These are phyloP conservation scores for Steatocranus sp. DNA, from an alignment of 2,797 vertebrate genomes.

Conservation along the genomic window DNA sequence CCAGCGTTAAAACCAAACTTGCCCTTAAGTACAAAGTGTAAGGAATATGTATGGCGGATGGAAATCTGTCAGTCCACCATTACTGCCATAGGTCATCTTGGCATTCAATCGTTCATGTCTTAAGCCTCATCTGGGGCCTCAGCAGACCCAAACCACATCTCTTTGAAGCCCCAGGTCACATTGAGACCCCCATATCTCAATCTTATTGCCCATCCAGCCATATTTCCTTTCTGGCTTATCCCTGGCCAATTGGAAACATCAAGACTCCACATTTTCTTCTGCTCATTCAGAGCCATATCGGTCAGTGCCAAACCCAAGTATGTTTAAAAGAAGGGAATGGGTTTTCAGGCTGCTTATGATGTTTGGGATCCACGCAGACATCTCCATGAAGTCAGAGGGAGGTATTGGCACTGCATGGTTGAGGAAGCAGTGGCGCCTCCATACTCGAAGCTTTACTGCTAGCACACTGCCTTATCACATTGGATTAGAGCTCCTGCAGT, in stretches of 20 bases:
- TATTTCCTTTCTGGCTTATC: conserved; percentile 71
- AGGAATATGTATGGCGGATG: not conserved
- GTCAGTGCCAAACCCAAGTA: conserved; percentile 57
- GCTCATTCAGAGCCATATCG: conserved; percentile 67
- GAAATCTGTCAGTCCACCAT: conserved; percentile 1
- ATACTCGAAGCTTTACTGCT: conserved; percentile 44
- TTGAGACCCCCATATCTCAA: conserved; percentile 62
- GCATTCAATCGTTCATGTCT: conserved; percentile 53
- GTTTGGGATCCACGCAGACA: conserved; percentile 58
- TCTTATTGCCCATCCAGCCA: conserved; percentile 69
- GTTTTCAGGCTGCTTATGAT: conserved; percentile 62
- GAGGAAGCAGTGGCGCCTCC: conserved; percentile 47
- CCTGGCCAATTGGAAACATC: conserved; percentile 69
- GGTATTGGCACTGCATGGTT: conserved; percentile 45
- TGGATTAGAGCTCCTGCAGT: conserved; percentile 64
- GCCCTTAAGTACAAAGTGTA: not conserved
- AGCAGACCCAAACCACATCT: conserved; percentile 24
- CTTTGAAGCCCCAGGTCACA: conserved; percentile 66
- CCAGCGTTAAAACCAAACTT: not conserved
- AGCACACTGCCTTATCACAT: conserved; percentile 61
- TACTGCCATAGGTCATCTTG: conserved; percentile 63
- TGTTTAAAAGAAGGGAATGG: conserved; percentile 39
- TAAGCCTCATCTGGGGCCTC: conserved; percentile 62
- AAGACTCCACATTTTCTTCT: conserved; percentile 70
- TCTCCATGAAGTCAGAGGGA: conserved; percentile 56